Base-by-base conservation (phyloP, 2,888 invertebrate species). In the Trichacis sp. region DNA sequence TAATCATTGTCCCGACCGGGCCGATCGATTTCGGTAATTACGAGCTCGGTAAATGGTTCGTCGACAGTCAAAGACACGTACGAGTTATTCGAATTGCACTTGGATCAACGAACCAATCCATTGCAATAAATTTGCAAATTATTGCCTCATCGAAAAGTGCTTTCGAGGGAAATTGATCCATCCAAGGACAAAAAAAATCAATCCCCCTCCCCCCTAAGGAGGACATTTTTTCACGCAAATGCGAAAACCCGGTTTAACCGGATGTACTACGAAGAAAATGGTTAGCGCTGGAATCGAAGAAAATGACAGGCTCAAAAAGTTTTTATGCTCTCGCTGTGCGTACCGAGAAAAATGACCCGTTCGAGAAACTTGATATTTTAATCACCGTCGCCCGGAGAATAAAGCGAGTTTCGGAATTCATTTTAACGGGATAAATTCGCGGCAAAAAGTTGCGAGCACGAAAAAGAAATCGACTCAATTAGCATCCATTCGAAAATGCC, bases 201-300 rank as follows among this genome's bases (percentile, higher is more conserved):
- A 29, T 29, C 9, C 6, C 30, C 30, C 6, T 29, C n/a, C n/a
- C n/a, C n/a, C n/a, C n/a, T n/a, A n/a, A n/a, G n/a, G n/a, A n/a
- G n/a, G n/a, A n/a, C 71, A 71, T 78, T 78, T 78, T 73, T 79
- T 79, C n/a, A n/a, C n/a, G n/a, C 58, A 57, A 68, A 58, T 38
- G 36, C 57, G 63, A 29, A 56, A 50, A 57, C 48, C 55, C 40
- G 29, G 38, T 55, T 47, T 24, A 11, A 24, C 54, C 46, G 46
- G 54, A 54, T 47, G 46, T 46, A 24, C 48, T 48, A 47, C 46
- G 47, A n/a, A n/a, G 24, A 24, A 46, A 14, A 46, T 20, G 12
- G 12, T 18, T 24, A 8, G 42, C 29, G 9, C 9, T 29, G 29
- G 29, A 29, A 29, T 29, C 29, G 33, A 33, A 33, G 33, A 33